Conservation (phyloP, 2,888 invertebrate genomes). For the Ypsolopha scabrella region DNA sequence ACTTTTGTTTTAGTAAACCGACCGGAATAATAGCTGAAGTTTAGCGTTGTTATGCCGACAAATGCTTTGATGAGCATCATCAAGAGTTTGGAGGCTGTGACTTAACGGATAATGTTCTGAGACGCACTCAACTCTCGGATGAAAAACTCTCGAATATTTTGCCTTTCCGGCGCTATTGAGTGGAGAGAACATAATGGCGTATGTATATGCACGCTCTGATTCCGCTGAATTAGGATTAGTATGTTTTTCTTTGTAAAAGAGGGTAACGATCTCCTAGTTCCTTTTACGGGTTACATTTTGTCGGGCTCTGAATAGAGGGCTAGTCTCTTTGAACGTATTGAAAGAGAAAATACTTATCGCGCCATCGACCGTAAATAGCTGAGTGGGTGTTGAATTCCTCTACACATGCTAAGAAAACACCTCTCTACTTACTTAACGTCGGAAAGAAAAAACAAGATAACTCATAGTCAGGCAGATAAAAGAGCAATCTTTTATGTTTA, state of each 20-base stretch:
- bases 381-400: conserved; percentile 61
- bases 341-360: conserved; percentile 66
- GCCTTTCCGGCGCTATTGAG: not conserved
- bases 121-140: not conserved
- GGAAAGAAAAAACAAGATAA: too few relatives aligned
- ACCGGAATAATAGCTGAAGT: conserved; percentile 58
- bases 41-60: conserved; percentile 53
- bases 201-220: conserved; percentile 7
- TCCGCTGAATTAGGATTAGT: conserved; percentile 26
- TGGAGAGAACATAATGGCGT: not conserved
- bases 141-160: not conserved
- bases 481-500: too few relatives aligned
- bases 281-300: conserved; percentile 54
- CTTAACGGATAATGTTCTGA: conserved; percentile 38
- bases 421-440: conserved; percentile 32
- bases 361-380: conserved; percentile 61
- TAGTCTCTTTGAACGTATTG: conserved; percentile 64
- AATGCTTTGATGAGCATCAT: conserved; percentile 59
- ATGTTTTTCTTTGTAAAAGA: conserved; percentile 34
- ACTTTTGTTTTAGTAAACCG: conserved; percentile 58
- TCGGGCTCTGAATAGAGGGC: conserved; percentile 53
- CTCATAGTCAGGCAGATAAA: too few relatives aligned
- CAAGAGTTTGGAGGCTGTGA: conserved; percentile 30
- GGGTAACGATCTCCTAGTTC: conserved; percentile 47
- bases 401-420: conserved; percentile 59